Conservation (phyloP, 2,888 invertebrate species). For the Lasioglossum figueresi region DNA sequence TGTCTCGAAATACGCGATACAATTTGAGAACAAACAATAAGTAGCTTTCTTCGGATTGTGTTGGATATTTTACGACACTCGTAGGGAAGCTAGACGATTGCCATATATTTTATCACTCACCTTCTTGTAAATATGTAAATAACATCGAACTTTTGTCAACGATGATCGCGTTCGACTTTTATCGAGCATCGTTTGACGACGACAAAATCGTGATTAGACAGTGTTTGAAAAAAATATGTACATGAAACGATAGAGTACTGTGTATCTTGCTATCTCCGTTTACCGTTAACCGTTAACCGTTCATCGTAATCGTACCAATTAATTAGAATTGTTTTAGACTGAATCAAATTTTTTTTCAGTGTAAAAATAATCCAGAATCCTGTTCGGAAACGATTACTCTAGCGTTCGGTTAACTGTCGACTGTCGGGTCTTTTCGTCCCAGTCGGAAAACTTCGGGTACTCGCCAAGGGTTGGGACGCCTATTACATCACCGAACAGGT, state of each 20-base stretch:
- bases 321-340: conserved; percentile 36
- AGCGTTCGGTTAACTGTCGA: not conserved
- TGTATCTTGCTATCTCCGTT: conserved; percentile 17
- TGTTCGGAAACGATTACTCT: conserved; percentile 15
- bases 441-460: not conserved
- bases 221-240: conserved; percentile 21
- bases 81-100: conserved; percentile 70
- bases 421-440: not conserved
- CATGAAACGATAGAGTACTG: conserved; percentile 18
- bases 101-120: conserved; percentile 80
- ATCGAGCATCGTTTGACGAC: conserved; percentile 25
- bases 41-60: not conserved
- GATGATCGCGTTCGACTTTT: conserved; percentile 25
- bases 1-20: conserved; percentile 2
- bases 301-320: not conserved
- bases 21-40: not conserved
- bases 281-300: conserved; percentile 29
- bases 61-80: conserved; percentile 6
- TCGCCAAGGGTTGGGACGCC: not conserved
- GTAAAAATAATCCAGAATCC: conserved; percentile 43
- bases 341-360: conserved; percentile 1
- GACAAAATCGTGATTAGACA: conserved; percentile 24
- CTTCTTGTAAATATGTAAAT: conserved; percentile 79
- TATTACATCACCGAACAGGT: too few relatives aligned
- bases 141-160: conserved; percentile 36